Percentiles rank a stretch among this genome's conserved stretches.
phyloP scores from a whole-genome alignment of 2,888 invertebrate genomes.

The Lycia hirtaria region DNA sequence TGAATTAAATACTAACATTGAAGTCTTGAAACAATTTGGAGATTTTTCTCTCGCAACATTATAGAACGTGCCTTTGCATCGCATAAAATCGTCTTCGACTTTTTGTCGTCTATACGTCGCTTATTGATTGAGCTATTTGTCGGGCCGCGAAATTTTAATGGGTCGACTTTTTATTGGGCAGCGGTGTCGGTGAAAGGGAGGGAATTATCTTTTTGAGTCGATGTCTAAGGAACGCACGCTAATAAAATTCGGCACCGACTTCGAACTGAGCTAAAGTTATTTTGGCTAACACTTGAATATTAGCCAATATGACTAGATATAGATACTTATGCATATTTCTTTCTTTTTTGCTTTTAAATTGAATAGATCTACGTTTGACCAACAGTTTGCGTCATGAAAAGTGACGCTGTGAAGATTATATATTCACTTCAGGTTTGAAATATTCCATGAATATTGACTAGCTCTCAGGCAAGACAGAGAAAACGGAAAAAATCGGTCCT shows the following conservation, averaged over 20 bases:
- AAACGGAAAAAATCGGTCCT: too few relatives aligned
- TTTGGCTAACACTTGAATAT: neutral
- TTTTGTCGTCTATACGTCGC: conserved; percentile 51
- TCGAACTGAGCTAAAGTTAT: neutral
- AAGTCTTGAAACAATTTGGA: too few relatives aligned
- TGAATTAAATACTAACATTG: neutral
- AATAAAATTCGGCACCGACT: conserved; percentile 13
- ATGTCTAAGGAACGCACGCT: conserved; percentile 3
- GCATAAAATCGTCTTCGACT: conserved; percentile 36
- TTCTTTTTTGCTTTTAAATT: too few relatives aligned
- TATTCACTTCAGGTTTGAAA: too few relatives aligned
- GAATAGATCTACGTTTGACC: too few relatives aligned
- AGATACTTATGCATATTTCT: too few relatives aligned
- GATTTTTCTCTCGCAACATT: neutral
- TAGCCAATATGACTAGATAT: too few relatives aligned
- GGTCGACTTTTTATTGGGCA: conserved; percentile 40
- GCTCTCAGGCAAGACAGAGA: too few relatives aligned
- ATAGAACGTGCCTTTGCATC: conserved; percentile 21
- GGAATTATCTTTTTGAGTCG: conserved; percentile 31
- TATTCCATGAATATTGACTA: too few relatives aligned
- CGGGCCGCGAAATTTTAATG: conserved; percentile 59
- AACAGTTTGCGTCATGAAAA: too few relatives aligned
- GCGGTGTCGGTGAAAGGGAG: conserved; percentile 48
- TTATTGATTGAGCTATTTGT: conserved; percentile 65
- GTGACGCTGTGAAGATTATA: too few relatives aligned